These are phyloP conservation scores for Hippocampus comes DNA, from an alignment of 2,113 vertebrate genomes.

Conservation along the genomic window DNA sequence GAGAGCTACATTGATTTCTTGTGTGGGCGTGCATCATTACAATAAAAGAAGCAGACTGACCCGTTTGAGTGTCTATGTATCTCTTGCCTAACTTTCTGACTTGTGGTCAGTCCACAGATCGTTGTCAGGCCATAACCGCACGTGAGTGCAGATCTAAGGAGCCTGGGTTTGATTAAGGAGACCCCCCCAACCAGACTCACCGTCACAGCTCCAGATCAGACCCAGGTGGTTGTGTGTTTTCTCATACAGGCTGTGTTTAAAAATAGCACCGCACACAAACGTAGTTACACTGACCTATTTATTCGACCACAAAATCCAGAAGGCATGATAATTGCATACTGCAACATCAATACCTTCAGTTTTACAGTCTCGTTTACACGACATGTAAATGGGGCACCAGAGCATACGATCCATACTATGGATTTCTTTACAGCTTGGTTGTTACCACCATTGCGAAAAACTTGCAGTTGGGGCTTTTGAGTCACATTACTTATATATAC, in stretches of 20 bases:
- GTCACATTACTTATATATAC: conserved; percentile 13
- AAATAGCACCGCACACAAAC: background rate
- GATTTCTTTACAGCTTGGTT: conserved; percentile 47
- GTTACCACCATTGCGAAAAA: conserved; percentile 35
- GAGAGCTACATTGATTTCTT: conserved; percentile 3
- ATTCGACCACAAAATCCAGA: conserved; percentile 30
- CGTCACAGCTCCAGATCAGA: conserved; percentile 59
- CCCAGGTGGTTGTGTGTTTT: conserved; percentile 48
- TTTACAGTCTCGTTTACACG: conserved; percentile 41
- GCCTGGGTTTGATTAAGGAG: conserved; percentile 64
- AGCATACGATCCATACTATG: conserved; percentile 40
- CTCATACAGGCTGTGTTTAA: conserved; percentile 1
- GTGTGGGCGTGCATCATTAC: conserved; percentile 9
- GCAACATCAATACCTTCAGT: conserved; percentile 47
- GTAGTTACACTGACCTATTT: conserved; percentile 61
- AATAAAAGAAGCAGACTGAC: conserved; percentile 11
- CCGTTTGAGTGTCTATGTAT: conserved; percentile 16
- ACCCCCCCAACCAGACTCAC: conserved; percentile 43
- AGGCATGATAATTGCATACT: conserved; percentile 33
- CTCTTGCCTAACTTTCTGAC: conserved; percentile 39
- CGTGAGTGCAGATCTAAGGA: conserved; percentile 47
- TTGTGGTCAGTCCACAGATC: conserved; percentile 52
- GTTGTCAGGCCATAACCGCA: conserved; percentile 45
- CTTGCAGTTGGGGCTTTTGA: conserved; percentile 6
- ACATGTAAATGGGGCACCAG: conserved; percentile 37